These are phyloP conservation scores for Pristis pectinata DNA, from an alignment of 2,797 vertebrate genomes.

Conservation along the genomic window DNA sequence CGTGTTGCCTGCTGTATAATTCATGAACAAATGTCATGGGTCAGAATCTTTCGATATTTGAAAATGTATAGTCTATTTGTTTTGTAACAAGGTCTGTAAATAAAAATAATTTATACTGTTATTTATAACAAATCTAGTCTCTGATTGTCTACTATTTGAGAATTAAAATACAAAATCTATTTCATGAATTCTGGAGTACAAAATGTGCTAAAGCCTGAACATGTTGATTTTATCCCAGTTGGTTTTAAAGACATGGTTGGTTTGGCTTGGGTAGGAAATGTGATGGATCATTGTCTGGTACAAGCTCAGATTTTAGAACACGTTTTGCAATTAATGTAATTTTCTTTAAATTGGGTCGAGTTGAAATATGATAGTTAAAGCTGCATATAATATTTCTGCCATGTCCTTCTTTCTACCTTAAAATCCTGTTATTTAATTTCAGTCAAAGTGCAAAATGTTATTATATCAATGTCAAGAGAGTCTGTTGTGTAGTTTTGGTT, in stretches of 20 bases:
- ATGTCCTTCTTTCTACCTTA: neutral
- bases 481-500: too few relatives aligned
- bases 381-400: neutral
- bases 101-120: constrained; percentile 99
- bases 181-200: neutral
- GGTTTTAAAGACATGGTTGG: neutral
- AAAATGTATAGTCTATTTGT: constrained; percentile 99
- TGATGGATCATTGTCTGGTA: neutral
- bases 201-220: neutral
- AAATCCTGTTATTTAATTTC: neutral
- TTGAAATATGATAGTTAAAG: neutral
- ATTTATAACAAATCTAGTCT: constrained; percentile 92
- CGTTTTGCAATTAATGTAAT: neutral
- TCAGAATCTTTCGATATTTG: constrained; percentile 99
- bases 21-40: constrained; percentile 98
- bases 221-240: neutral
- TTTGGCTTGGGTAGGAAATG: neutral
- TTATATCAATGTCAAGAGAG: neutral
- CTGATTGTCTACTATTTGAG: constrained; percentile 42
- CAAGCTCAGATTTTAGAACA: neutral
- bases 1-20: constrained; percentile 99
- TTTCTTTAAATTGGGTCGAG: too few relatives aligned
- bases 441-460: too few relatives aligned
- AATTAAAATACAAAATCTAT: neutral
- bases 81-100: constrained; percentile 99